Evolutionary conservation across 2,113 vertebrate species (phyloP), one percentile per base, ranked within the genome.

Genomic region (Apteryx owenii): DNA sequence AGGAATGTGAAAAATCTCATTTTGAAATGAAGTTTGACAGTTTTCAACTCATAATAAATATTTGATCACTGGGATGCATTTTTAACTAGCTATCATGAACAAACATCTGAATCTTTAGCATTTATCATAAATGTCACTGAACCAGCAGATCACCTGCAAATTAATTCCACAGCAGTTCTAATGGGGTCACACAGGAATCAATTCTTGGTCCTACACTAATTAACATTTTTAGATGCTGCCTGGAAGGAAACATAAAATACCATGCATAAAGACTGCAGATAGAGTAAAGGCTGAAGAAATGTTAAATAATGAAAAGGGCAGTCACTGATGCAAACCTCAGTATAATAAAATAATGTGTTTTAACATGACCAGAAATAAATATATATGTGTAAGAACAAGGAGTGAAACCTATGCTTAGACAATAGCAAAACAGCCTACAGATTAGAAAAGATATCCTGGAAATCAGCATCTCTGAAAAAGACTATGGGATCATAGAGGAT

Each of bases 91-190:
- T 73, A 28, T 54, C 64, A 33, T 50, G 69, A 88, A 54, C 60
- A 93, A 96, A 88, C 76, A 96, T 62, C 81, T 5, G 1, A 54
- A n/a, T 60, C 42, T 58, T 81, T 54, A 78, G 36, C 46, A 56
- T 81, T 86, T 84, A 88, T 54, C n/a, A 84, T 25, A 85, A 93
- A 92, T 93, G 90, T 64, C 92, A 95, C 46, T 44, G 72, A 95
- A 62, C 54, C 60, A 93, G 71, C n/a, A 95, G 66, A 94, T 90
- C 68, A 86, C 80, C 85, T 90, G 68, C 87, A 93, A 89, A 95
- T 91, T 80, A 96, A 82, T 65, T 40, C 13, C 76, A 60, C 31
- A 88, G 82, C 51, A 90, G 33, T 46, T 36, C 54, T 83, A 91
- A 79, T 48, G 58, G 56, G 65, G 17, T 85, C 77, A 90, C 12